Evolutionary conservation across 2,113 vertebrate species (phyloP).

Genomic region (Pao palembangensis): DNA sequence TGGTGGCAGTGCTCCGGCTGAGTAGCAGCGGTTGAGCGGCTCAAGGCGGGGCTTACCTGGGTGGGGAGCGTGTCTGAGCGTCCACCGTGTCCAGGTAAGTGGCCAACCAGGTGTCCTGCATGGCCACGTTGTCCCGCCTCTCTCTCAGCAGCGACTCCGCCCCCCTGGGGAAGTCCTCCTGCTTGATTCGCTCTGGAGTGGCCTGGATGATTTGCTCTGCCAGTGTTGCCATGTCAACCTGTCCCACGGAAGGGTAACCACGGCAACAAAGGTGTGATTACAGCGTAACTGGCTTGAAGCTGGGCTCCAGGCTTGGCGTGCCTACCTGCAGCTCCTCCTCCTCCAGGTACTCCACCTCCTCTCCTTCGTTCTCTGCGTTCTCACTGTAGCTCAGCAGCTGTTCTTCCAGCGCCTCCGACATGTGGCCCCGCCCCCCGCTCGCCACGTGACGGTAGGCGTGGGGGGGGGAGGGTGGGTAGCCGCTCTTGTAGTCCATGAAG

Average conservation of each 20-base stretch:
- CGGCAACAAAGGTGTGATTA: neutral
- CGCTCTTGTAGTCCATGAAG: constrained; percentile 76
- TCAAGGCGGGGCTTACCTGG: constrained; percentile 63
- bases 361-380: constrained; percentile 74
- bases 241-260: neutral
- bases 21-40: too few relatives aligned
- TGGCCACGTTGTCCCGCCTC: constrained; percentile 73
- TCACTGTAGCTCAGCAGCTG: constrained; percentile 72
- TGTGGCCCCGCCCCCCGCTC: neutral
- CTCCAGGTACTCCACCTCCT: constrained; percentile 63
- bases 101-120: constrained; percentile 85
- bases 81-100: constrained; percentile 87
- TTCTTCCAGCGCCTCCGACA: constrained; percentile 47
- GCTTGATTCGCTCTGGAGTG: constrained; percentile 89
- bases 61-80: constrained; percentile 68
- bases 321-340: constrained; percentile 82
- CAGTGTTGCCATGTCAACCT: constrained; percentile 89
- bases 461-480: constrained; percentile 4
- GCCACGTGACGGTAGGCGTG: neutral
- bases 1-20: too few relatives aligned
- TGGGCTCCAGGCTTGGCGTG: too few relatives aligned
- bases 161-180: constrained; percentile 77
- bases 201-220: constrained; percentile 90
- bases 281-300: too few relatives aligned
- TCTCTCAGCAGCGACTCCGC: constrained; percentile 77